phyloP scores from a whole-genome alignment of 1,140 invertebrate genomes.

The Lepeophtheirus salmonis region DNA sequence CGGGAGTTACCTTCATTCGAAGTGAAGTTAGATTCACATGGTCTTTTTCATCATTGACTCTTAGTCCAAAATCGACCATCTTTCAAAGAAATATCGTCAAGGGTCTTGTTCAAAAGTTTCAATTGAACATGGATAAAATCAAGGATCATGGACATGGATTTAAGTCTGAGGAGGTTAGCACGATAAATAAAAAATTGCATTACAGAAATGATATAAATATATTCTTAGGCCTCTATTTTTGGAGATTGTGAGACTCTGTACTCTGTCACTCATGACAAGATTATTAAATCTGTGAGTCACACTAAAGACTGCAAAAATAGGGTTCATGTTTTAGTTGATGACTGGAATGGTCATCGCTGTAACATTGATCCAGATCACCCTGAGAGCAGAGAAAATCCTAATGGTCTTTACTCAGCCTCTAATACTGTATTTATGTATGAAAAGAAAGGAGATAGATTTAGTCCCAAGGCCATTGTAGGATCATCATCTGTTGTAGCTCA shows the following conservation, averaged over 20 bases:
- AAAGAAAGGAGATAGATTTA: background rate
- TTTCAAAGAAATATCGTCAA: constrained; percentile 9
- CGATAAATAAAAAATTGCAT: too few relatives aligned
- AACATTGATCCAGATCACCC: background rate
- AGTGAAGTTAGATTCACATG: background rate
- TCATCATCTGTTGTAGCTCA: background rate
- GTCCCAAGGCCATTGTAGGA: background rate
- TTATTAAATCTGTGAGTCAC: background rate
- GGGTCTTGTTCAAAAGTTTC: background rate
- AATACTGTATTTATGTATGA: background rate
- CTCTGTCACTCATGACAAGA: background rate
- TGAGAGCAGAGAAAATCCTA: background rate
- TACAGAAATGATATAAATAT: too few relatives aligned
- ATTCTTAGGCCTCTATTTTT: background rate
- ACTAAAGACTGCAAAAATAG: constrained; percentile 4
- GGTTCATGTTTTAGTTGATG: background rate
- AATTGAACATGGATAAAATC: constrained; percentile 8
- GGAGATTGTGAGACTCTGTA: constrained; percentile 11
- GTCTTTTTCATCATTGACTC: background rate
- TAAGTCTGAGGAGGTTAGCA: background rate
- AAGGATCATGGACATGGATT: background rate
- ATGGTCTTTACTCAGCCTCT: background rate
- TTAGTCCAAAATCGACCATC: background rate
- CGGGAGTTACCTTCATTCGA: background rate
- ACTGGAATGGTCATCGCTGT: constrained; percentile 8